These are phyloP conservation scores for Melolontha melolontha DNA, from an alignment of 2,888 invertebrate genomes.

Conservation along the genomic window DNA sequence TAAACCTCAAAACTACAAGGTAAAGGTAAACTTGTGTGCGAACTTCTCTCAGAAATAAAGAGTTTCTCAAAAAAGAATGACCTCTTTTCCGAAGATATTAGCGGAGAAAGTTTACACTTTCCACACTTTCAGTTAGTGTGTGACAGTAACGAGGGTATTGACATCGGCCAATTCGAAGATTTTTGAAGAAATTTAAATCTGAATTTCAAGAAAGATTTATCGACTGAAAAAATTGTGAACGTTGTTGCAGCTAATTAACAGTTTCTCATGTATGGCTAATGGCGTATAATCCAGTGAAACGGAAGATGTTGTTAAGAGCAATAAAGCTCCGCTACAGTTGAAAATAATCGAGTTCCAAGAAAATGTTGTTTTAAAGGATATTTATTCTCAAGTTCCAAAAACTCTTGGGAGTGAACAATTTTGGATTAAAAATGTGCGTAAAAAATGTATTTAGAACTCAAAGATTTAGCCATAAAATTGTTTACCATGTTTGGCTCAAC, in stretches of 20 bases:
- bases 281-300: not conserved
- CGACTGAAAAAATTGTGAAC: slow-evolving; percentile 6
- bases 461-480: too few relatives aligned
- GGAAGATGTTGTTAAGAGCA: slow-evolving; percentile 2
- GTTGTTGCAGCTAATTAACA: slow-evolving; percentile 4
- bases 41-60: not conserved
- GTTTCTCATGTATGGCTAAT: slow-evolving; percentile 4
- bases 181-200: slow-evolving; percentile 6
- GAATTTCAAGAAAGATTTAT: not conserved
- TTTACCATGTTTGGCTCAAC: not conserved
- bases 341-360: too few relatives aligned
- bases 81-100: slow-evolving; percentile 6
- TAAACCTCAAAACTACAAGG: not conserved
- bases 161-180: slow-evolving; percentile 3
- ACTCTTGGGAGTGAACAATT: too few relatives aligned
- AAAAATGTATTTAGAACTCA: too few relatives aligned
- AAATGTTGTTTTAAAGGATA: too few relatives aligned
- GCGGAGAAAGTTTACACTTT: slow-evolving; percentile 13
- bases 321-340: slow-evolving; percentile 11
- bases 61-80: slow-evolving; percentile 8
- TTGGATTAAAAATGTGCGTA: too few relatives aligned
- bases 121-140: slow-evolving; percentile 5
- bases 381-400: too few relatives aligned
- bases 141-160: too few relatives aligned
- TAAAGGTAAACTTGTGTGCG: not conserved